These are phyloP conservation scores for Siniperca chuatsi DNA, from an alignment of 2,113 vertebrate genomes.

Conservation along the genomic window DNA sequence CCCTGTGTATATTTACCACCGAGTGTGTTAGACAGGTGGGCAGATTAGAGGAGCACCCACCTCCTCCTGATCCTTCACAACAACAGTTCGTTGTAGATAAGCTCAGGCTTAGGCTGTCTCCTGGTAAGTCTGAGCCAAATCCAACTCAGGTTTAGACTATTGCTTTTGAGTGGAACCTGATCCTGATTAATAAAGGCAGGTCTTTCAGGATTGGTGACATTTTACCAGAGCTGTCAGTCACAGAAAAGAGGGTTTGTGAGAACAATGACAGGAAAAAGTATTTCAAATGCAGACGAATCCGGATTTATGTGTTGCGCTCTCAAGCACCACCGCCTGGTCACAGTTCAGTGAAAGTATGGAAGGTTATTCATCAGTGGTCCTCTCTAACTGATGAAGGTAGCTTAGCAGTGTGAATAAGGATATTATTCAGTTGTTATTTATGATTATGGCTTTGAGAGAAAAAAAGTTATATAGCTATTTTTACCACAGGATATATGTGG, in stretches of 20 bases:
- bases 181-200: conserved; percentile 45
- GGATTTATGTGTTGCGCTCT: not conserved
- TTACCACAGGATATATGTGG: no score
- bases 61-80: conserved; percentile 47
- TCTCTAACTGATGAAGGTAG: not conserved
- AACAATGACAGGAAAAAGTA: not conserved
- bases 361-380: not conserved
- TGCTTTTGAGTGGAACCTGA: conserved; percentile 42
- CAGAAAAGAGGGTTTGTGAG: not conserved
- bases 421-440: not conserved
- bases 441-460: not conserved
- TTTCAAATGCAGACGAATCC: not conserved
- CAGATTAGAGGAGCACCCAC: conserved; percentile 61
- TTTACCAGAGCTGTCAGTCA: conserved; percentile 21
- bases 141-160: conserved; percentile 52
- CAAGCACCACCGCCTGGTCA: not conserved
- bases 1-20: conserved; percentile 54
- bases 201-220: conserved; percentile 41
- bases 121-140: conserved; percentile 61
- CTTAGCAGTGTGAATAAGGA: not conserved
- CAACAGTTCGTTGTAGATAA: conserved; percentile 64
- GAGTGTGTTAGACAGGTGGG: conserved; percentile 67
- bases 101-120: conserved; percentile 59
- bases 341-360: not conserved
- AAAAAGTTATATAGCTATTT: not conserved